Conservation (phyloP, 2,797 vertebrate genomes). For the Lepus oiostolus region DNA sequence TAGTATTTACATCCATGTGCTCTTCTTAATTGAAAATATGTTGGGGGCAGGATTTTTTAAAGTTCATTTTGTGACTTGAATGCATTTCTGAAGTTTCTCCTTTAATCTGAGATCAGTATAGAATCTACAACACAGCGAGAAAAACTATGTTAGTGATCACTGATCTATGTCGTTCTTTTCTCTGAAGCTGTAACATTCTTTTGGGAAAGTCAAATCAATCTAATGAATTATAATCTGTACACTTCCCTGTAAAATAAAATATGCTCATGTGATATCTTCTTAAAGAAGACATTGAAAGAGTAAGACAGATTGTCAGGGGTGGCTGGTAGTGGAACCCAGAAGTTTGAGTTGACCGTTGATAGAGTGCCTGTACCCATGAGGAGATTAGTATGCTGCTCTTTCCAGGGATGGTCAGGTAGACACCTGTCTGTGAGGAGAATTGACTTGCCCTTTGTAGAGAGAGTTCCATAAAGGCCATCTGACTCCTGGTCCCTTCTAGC, state of each 20-base stretch:
- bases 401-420: neutral
- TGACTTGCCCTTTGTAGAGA: neutral
- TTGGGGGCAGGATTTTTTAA: neutral
- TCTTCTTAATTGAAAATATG: constrained; percentile 26
- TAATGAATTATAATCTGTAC: neutral
- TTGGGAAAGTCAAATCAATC: neutral
- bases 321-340: neutral
- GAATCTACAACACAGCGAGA: neutral
- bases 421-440: neutral
- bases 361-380: accelerated
- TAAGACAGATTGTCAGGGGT: neutral
- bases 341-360: neutral
- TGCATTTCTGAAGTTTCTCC: neutral
- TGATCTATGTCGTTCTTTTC: neutral
- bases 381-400: neutral
- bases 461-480: neutral
- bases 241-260: neutral
- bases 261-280: neutral
- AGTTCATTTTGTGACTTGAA: constrained; percentile 41
- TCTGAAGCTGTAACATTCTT: constrained; percentile 21
- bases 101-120: neutral
- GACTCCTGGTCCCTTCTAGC: neutral
- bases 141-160: neutral
- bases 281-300: neutral
- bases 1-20: constrained; percentile 1